Evolutionary conservation across 2,797 vertebrate genomes (phyloP), one percentile per base, ranked within the genome.

Genomic region (Xenentodon cancila): DNA sequence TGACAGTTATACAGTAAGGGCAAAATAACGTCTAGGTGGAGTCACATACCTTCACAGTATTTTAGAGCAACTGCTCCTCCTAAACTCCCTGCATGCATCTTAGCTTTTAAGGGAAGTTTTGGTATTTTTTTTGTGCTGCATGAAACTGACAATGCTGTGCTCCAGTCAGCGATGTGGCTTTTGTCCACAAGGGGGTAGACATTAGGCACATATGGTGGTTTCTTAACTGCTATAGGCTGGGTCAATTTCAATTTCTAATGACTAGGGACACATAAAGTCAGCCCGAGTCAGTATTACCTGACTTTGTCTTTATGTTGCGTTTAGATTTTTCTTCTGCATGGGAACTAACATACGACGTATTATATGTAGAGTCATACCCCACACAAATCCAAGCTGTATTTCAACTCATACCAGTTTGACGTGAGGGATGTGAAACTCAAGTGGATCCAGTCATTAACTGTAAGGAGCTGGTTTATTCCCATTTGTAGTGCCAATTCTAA

Each of bases 121-220:
- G 64, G 25, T 40, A 4, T 43, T 32, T 48, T 19, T 45, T 22
- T 2, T 49, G 4, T 34, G 37, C 42, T 59, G 22, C 21, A 40
- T 45, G 7, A 53, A 27, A 53, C 30, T 52, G 6, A 37, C 37
- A 17, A 17, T 7, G 8, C 20, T 34, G 18, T 53, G 13, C 5
- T 53, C 51, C 1, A 32, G 16, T 47, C 30, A 64, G 75, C 66
- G 86, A 64, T 90, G 60, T 78, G 18, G n/a, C 7, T 63, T 85
- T 64, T 53, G 66, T 80, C 92, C 93, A 93, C 92, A 85, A 92
- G 92, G 81, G 90, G 92, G 92, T 84, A 92, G 90, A 82, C 86
- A 86, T 79, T 89, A 86, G 85, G 87, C 90, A 84, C 55, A 69
- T 77, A 77, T 57, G n/a, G 43, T 13, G 12, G 8, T 45, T 47